Evolutionary conservation across 2,888 invertebrate species (phyloP), one percentile per base, ranked within the genome.

Genomic region (Horisme vitalbata): DNA sequence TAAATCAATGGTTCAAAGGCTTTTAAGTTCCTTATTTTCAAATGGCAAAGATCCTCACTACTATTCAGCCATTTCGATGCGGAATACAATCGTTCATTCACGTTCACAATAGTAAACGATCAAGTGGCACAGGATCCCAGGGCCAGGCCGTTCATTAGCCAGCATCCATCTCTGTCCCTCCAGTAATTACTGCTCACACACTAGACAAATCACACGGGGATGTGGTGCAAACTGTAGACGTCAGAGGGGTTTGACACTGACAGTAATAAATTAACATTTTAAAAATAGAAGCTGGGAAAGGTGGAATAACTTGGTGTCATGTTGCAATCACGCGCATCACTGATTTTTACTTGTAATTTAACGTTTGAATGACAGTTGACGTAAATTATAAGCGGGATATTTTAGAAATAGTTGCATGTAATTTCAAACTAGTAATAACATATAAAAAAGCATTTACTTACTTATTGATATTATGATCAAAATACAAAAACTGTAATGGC

Each of bases 161-260:
- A 54, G 70, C 75, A 81, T 81, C 74, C 65, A 77, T 81, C 81
- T 76, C 78, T 75, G 79, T 79, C 79, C 63, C 60, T 58, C 63
- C 47, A 57, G 71, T 79, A 79, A 81, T 80, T 78, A 77, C 68
- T 68, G 68, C 68, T 70, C 69, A 59, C 64, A 71, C 71, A 68
- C 65, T 70, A 72, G 75, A 77, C 75, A 70, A 77, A 79, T 77
- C 73, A 68, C 67, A 48, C 30, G 47, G 30, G 59, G 32, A 54
- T 32, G 30, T 45, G 61, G 59, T 45, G 27, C 41, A 61, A 58
- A 59, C 38, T 45, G 63, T 59, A 38, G 32, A 43, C 12, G 30
- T 30, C 1, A 38, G 48, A 48, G 48, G 41, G 32, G 33, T n/a
- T n/a, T 33, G 3, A 23, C 26, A 23, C 6, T 39, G 34, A 45